phyloP scores from a whole-genome alignment of 2,797 vertebrate genomes.

The Oreonectes daqikongensis region DNA sequence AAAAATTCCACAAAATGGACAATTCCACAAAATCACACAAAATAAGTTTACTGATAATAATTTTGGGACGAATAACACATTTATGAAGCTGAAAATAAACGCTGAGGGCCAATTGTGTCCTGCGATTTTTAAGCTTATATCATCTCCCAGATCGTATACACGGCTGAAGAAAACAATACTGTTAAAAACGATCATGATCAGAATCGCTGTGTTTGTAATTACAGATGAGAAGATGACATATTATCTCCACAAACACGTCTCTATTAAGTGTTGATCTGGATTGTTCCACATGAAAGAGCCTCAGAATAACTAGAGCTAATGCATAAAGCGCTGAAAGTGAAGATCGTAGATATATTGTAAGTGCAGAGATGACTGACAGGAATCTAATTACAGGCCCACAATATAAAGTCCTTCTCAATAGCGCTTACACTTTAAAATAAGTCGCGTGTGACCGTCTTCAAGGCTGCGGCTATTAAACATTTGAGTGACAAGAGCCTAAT shows the following conservation, averaged over 20 bases:
- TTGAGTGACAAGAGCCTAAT: constrained; percentile 57
- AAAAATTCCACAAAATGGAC: background rate
- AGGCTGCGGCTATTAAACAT: constrained; percentile 45
- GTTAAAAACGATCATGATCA: background rate
- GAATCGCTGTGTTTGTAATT: background rate
- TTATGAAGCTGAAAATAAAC: background rate
- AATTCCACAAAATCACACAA: background rate
- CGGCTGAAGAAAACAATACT: background rate
- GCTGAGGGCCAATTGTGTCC: background rate
- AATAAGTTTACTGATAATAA: background rate
- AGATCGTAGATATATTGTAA: background rate
- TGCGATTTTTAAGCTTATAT: background rate
- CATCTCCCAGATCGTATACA: background rate
- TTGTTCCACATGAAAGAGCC: background rate
- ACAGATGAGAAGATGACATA: background rate
- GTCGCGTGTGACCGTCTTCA: constrained; percentile 57
- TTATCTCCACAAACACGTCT: background rate
- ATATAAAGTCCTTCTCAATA: constrained; percentile 30
- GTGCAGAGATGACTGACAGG: background rate
- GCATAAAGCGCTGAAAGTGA: background rate
- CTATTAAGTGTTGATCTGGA: background rate
- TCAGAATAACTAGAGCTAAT: background rate
- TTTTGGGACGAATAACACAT: background rate
- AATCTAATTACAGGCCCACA: constrained; percentile 29
- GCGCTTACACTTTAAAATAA: constrained; percentile 36